Conservation (phyloP, 2,797 vertebrate species). For the Tenualosa ilisha region DNA sequence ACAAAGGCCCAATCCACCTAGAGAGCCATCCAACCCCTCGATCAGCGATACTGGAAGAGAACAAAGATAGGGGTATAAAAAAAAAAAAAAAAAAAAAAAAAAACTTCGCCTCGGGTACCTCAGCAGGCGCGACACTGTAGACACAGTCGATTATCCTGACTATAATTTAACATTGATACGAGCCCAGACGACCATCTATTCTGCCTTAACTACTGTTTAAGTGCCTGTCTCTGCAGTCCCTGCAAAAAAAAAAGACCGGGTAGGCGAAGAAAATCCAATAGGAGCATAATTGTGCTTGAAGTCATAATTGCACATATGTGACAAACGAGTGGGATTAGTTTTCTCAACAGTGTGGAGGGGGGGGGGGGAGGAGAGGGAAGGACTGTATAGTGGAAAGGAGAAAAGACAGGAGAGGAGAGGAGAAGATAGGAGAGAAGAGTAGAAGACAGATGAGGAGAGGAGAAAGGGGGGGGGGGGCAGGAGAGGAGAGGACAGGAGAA, state of each 20-base stretch:
- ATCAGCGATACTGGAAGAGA: not conserved
- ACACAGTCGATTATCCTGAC: not conserved
- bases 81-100: not conserved
- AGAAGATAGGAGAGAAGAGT: not conserved
- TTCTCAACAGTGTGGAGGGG: not conserved
- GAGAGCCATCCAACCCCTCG: not conserved
- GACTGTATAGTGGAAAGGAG: not conserved
- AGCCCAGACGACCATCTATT: not conserved
- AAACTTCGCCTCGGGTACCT: not conserved
- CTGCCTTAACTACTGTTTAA: conserved; percentile 11
- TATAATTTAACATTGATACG: conserved; percentile 13
- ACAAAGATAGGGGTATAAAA: not conserved
- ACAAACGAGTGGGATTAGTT: not conserved
- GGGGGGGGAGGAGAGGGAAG: not conserved
- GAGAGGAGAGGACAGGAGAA: conserved; percentile 26
- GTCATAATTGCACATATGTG: not conserved
- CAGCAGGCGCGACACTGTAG: not conserved
- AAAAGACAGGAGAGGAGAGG: not conserved
- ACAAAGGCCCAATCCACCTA: not conserved
- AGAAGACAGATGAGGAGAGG: conserved; percentile 5
- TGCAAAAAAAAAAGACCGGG: not conserved
- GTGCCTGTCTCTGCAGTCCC: not conserved
- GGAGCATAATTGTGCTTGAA: not conserved
- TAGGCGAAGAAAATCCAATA: not conserved
- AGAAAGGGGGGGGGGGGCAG: not conserved